Base-by-base conservation (phyloP, 2,888 invertebrate genomes). In the Ormyrus labotus region DNA sequence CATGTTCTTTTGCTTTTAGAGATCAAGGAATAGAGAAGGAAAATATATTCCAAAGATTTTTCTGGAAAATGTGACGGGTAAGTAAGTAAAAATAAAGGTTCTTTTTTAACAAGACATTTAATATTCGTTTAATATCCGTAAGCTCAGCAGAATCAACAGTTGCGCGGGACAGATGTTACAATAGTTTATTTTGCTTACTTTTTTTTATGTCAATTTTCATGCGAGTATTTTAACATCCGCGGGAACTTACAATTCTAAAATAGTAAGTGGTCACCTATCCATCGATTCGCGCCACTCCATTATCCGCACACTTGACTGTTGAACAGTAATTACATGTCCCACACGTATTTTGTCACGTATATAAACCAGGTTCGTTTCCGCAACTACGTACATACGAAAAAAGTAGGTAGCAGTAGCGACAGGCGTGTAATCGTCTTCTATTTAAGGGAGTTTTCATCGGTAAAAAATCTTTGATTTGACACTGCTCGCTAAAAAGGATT, bases 71-170 rank as follows among this genome's bases (percentile, higher is more conserved):
- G 47, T 34, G 13, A n/a, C 2, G 57, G 51, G 67, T 55, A 65
- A 53, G 51, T 11, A 81, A 53, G 11, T 6, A 55, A 71, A 79
- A 78, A 71, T 65, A 65, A 63, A 71, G 10, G 63, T 83, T 79
- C 84, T 87, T 87, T 87, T 86, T 87, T 87, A 88, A 89, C 87
- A 87, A 87, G 88, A 88, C 88, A 87, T 88, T 89, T 88, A 87
- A 88, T 87, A 86, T 86, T 87, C 83, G 85, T 86, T 86, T 86
- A 86, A 85, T 87, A 87, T 88, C 86, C 85, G 86, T 86, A 87
- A 88, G 87, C 87, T 87, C 88, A 85, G 87, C 87, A 87, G 87
- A 87, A 85, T 88, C 85, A 87, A 88, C 86, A 87, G 86, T 85
- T 87, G 87, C 86, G 86, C 86, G 83, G 84, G 84, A 87, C 85